Evolutionary conservation across 2,113 vertebrate genomes (phyloP).

Genomic region (Lepisosteus osseus): DNA sequence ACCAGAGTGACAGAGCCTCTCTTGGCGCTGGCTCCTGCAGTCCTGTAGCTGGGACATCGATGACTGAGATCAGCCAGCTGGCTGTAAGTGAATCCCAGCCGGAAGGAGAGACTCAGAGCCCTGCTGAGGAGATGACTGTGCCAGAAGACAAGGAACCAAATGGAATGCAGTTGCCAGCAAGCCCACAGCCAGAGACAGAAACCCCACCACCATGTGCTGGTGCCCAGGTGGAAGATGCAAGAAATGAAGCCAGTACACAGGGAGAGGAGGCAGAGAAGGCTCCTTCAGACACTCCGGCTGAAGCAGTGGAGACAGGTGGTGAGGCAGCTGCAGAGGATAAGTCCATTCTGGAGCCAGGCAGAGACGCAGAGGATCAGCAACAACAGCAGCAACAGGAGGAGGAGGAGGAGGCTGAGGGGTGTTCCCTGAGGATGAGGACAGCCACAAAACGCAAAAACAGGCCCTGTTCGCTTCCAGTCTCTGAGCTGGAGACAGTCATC

Average conservation of each 20-base stretch:
- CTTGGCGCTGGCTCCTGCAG: constrained; percentile 24
- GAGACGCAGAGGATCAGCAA: constrained; percentile 15
- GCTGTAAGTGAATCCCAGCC: constrained; percentile 50
- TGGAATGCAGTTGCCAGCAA: constrained; percentile 38
- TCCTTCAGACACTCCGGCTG: constrained; percentile 32
- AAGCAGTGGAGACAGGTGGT: constrained; percentile 26
- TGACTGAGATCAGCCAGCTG: constrained; percentile 49
- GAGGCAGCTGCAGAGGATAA: not conserved
- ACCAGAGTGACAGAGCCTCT: constrained; percentile 49
- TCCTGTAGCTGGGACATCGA: constrained; percentile 39
- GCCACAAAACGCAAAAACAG: constrained; percentile 75
- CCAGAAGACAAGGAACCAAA: constrained; percentile 40
- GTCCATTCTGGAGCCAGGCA: not conserved
- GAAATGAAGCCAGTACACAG: constrained; percentile 40
- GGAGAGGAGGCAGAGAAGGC: constrained; percentile 45
- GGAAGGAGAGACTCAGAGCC: constrained; percentile 40
- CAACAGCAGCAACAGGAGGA: constrained; percentile 38
- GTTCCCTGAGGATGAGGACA: constrained; percentile 55
- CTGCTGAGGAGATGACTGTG: constrained; percentile 39
- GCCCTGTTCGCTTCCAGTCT: constrained; percentile 89
- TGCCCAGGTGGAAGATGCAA: constrained; percentile 47
- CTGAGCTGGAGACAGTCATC: constrained; percentile 91
- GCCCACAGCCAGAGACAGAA: constrained; percentile 43
- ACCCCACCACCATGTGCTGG: constrained; percentile 34
- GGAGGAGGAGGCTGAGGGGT: constrained; percentile 42